Percentiles rank a stretch among this genome's conserved stretches.
phyloP scores from a whole-genome alignment of 2,797 vertebrate genomes.

The Falco berigora region DNA sequence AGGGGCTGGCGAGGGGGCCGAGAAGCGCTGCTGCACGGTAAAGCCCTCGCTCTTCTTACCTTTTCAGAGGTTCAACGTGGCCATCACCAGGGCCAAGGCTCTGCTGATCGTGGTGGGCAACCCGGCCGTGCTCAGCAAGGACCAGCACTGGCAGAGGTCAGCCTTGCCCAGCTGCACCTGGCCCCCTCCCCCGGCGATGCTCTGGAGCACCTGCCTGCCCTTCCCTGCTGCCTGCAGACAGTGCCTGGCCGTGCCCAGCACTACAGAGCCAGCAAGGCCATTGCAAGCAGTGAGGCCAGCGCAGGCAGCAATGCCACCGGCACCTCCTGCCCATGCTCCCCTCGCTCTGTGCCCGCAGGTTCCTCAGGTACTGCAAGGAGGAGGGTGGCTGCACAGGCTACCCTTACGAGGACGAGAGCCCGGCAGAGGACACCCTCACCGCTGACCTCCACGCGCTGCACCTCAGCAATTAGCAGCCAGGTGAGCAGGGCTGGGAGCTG shows the following conservation, averaged over 20 bases:
- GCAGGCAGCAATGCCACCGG: neutral
- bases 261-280: neutral
- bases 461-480: neutral
- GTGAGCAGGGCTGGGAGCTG: neutral
- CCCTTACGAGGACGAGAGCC: neutral
- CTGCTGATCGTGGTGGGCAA: conserved; percentile 92
- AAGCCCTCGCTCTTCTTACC: neutral
- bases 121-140: conserved; percentile 78
- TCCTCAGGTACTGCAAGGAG: conserved; percentile 71
- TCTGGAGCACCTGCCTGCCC: neutral
- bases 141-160: conserved; percentile 81
- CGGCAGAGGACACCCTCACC: neutral
- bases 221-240: accelerated
- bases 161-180: neutral
- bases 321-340: neutral
- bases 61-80: conserved; percentile 90
- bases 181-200: no score
- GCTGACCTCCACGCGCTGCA: neutral
- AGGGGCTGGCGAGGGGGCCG: neutral
- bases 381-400: conserved; percentile 60
- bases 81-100: conserved; percentile 89
- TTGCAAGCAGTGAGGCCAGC: neutral
- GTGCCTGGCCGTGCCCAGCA: neutral
- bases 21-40: neutral
- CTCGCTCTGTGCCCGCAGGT: conserved; percentile 39